Conservation (phyloP, 2,797 vertebrate species). For the Labroides dimidiatus region DNA sequence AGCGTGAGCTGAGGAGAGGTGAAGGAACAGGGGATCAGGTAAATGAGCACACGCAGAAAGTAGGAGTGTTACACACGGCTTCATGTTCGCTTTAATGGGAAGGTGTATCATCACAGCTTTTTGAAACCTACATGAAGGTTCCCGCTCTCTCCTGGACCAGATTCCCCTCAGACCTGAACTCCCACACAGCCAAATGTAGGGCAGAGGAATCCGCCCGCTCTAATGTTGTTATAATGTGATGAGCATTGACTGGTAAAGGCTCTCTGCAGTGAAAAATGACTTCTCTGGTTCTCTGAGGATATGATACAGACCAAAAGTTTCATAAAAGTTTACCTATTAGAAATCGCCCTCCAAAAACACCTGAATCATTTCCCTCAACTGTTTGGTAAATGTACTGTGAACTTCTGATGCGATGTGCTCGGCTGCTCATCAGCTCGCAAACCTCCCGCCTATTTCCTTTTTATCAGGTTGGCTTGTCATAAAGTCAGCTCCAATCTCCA, state of each 20-base stretch:
- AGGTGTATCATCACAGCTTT: constrained; percentile 62
- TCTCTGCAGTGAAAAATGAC: constrained; percentile 55
- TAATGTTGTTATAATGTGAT: constrained; percentile 70
- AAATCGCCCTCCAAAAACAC: constrained; percentile 25
- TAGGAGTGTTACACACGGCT: constrained; percentile 29
- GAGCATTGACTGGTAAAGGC: constrained; percentile 63
- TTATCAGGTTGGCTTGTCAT: constrained; percentile 56
- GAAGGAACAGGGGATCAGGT: constrained; percentile 32
- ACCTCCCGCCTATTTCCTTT: constrained; percentile 54
- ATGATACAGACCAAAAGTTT: constrained; percentile 49
- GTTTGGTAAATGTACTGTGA: constrained; percentile 55
- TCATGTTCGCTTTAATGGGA: constrained; percentile 60
- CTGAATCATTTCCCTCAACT: constrained; percentile 24
- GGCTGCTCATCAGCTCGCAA: constrained; percentile 44
- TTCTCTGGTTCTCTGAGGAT: constrained; percentile 37
- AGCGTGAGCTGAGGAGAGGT: constrained; percentile 26
- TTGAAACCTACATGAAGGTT: constrained; percentile 51
- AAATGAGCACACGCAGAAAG: constrained; percentile 20
- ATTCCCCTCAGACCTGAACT: constrained; percentile 53
- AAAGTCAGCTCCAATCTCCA: constrained; percentile 59
- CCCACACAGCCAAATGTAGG: constrained; percentile 62
- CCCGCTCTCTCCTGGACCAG: constrained; percentile 48
- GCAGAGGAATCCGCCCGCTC: constrained; percentile 52
- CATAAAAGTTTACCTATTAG: constrained; percentile 40
- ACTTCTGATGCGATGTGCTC: constrained; percentile 45